Base-by-base conservation (phyloP, 2,113 vertebrate species). In the Charina bottae region DNA sequence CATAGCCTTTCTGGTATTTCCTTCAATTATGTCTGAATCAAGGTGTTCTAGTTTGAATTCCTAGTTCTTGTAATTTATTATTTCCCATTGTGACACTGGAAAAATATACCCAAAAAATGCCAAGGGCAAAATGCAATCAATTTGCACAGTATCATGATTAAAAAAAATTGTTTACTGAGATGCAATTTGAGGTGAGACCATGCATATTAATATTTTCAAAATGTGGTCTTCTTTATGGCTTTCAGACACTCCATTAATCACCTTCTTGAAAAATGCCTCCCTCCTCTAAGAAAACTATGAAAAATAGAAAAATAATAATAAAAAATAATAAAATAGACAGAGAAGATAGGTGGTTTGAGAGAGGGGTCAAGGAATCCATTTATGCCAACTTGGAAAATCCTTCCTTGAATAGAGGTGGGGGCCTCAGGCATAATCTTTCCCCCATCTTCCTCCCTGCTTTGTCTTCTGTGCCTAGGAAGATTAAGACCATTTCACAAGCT, bases 51-150 rank as follows among this genome's bases (percentile, higher is more conserved):
- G 95, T 96, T 94, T 94, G 93, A 96, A 94, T 94, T 95, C 95
- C 96, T 96, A 95, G 93, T 95, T 95, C 96, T 94, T 86, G 33
- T 94, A 93, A 96, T 96, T 97, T 96, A 96, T 95, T 95, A 95
- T 96, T 97, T 96, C 95, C 94, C 83, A 91, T 87, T 92, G 93
- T 90, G 95, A 83, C 91, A 93, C 62, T 93, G 94, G 95, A 96
- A 92, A 96, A 96, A 91, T 86, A 46, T 92, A 84, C 95, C 94
- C 94, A 93, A 95, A 96, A 96, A 68, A 94, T 90, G 93, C 94
- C 94, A 92, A 90, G 92, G 93, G 93, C 96, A 95, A 95, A 96
- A 96, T 96, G 92, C 94, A 96, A 96, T 97, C 88, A 94, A 97
- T 97, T 96, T 96, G 93, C 92, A 94, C 92, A 93, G 92, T 95